Base-by-base conservation (phyloP, 2,797 vertebrate species). In the Melanitta fusca region DNA sequence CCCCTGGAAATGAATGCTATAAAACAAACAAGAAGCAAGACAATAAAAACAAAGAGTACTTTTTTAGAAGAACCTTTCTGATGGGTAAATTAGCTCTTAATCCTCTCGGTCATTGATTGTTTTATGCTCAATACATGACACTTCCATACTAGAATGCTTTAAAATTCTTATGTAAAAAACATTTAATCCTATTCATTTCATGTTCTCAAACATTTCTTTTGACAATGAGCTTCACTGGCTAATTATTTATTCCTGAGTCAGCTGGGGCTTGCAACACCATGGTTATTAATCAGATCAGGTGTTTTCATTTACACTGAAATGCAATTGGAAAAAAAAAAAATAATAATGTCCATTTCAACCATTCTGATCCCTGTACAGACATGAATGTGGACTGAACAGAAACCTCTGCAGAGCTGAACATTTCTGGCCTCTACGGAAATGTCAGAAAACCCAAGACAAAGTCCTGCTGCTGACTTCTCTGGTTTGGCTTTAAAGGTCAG, bases 171-270 rank as follows among this genome's bases (percentile, higher is more conserved):
- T 85, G 66, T 82, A 32, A 86, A 77, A 82, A 68, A 36, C 68
- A 66, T 84, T 77, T 93, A 91, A 94, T 80, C 22, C 11, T 71
- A 61, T 82, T 82, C 77, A 65, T 53, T 85, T 91, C 32, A 13
- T 69, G 65, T 86, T 54, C 78, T 96, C 85, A 91, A 80, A 91
- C 78, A 85, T 91, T 91, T 85, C 5, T 91, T 89, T 51, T 85
- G 88, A 95, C 94, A 95, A 88, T 36, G 77, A 89, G 41, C 54
- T 95, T 78, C 85, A 82, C 5, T 82, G 83, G 56, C 49, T 95
- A 89, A 94, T 91, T 68, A 91, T 95, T 95, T 95, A 80, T 74
- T 93, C 68, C 78, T 47, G 53, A 91, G 74, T 93, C 1, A 41
- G 49, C 1, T 71, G 34, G n/a, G 73, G 54, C 41, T 96, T 94